Evolutionary conservation across 1,140 invertebrate genomes (phyloP).

Genomic region (Nasonia vitripennis): DNA sequence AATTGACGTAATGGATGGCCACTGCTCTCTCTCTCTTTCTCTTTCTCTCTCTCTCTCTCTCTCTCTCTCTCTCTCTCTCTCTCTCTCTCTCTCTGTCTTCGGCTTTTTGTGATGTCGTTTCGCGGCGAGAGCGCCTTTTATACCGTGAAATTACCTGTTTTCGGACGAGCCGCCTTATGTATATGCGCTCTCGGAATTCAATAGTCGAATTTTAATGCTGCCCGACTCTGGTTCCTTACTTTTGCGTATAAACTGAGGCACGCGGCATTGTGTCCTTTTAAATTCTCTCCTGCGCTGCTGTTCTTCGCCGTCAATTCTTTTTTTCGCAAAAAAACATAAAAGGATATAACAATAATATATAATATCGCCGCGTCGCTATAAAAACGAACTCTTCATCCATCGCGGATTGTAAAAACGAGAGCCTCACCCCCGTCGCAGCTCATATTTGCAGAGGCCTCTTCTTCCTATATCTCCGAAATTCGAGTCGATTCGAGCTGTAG

Average conservation of each 20-base stretch:
- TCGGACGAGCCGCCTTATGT: slow-evolving; percentile 2
- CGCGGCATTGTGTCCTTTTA: too few relatives aligned
- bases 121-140: neutral
- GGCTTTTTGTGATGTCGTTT: neutral
- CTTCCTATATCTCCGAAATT: slow-evolving; percentile 14
- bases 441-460: slow-evolving; percentile 7
- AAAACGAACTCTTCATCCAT: neutral
- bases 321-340: too few relatives aligned
- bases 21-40: neutral
- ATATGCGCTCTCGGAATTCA: slow-evolving; percentile 17
- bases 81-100: neutral
- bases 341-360: neutral
- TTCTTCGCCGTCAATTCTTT: too few relatives aligned
- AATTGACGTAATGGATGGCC: slow-evolving; percentile 43
- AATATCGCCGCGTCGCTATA: neutral
- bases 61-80: neutral
- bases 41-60: neutral
- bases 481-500: slow-evolving; percentile 10
- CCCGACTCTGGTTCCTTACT: neutral
- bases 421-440: neutral
- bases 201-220: slow-evolving; percentile 31
- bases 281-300: too few relatives aligned
- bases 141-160: slow-evolving; percentile 39
- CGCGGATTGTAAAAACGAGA: neutral
- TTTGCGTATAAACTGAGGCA: neutral